Conservation (phyloP, 2,797 vertebrate genomes). For the Eulemur mongoz region DNA sequence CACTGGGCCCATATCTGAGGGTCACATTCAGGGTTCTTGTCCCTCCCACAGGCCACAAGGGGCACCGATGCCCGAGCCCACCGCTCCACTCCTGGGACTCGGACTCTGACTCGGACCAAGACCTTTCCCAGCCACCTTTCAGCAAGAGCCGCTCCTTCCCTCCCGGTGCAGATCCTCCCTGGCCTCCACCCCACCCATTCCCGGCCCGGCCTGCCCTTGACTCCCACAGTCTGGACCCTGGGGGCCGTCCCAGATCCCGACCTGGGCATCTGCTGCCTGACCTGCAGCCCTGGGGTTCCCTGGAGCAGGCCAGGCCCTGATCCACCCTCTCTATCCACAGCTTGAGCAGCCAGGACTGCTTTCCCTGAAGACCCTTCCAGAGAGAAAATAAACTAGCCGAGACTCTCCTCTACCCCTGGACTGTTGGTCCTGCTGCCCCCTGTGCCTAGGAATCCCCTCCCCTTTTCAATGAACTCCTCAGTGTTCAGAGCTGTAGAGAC, state of each 20-base stretch:
- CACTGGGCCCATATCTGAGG: neutral
- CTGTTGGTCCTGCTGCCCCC: neutral
- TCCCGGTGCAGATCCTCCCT: neutral
- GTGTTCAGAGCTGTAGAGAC: neutral
- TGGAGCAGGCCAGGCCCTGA: neutral
- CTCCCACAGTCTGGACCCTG: neutral
- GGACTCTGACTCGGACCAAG: conserved; percentile 21
- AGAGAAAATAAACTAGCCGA: conserved; percentile 78
- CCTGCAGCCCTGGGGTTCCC: neutral
- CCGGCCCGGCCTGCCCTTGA: neutral
- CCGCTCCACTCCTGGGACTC: conserved; percentile 58
- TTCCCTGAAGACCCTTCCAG: conserved; percentile 62
- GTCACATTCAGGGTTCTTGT: neutral
- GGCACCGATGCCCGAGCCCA: conserved; percentile 38
- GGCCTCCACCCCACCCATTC: neutral
- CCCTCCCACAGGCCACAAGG: conserved; percentile 55
- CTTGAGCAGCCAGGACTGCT: conserved; percentile 71
- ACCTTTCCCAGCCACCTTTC: neutral
- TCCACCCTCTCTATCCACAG: conserved; percentile 53
- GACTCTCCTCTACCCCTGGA: conserved; percentile 9
- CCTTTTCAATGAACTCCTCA: neutral
- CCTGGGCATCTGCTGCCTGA: neutral
- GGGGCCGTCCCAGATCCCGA: neutral
- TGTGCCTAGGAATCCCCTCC: neutral
- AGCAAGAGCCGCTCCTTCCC: conserved; percentile 52